A percentile compares a stretch with the other conserved stretches of the same genome.
These are phyloP conservation scores for Papilio xuthus DNA, from an alignment of 1,140 invertebrate species.

Conservation along the genomic window DNA sequence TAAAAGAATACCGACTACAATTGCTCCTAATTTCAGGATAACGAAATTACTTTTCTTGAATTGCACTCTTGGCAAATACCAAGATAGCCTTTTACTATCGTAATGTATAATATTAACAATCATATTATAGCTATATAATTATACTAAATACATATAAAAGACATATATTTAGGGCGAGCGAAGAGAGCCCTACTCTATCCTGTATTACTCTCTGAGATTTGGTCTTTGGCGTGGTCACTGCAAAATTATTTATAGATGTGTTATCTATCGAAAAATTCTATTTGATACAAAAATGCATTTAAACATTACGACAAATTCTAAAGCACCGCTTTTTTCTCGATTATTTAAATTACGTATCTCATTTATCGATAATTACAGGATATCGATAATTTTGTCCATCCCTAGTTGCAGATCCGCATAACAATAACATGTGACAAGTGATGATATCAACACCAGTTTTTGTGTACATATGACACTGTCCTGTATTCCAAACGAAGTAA, in stretches of 20 bases:
- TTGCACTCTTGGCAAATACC: too few relatives aligned
- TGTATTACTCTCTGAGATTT: too few relatives aligned
- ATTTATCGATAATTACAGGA: background rate
- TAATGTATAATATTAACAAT: too few relatives aligned
- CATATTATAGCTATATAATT: background rate
- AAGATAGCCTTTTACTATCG: too few relatives aligned
- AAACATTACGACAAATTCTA: background rate
- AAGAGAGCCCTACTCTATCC: too few relatives aligned
- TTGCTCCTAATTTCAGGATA: background rate
- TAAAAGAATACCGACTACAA: background rate
- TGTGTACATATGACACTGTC: slow-evolving; percentile 5
- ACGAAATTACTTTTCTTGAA: background rate
- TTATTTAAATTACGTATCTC: background rate
- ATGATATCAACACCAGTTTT: slow-evolving; percentile 23
- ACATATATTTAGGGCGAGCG: background rate
- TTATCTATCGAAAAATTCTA: too few relatives aligned
- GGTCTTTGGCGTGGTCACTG: too few relatives aligned
- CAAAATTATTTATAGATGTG: too few relatives aligned
- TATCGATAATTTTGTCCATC: background rate
- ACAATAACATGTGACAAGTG: background rate
- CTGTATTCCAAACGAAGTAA: background rate
- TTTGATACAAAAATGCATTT: too few relatives aligned
- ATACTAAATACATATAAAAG: background rate
- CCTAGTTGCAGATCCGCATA: background rate
- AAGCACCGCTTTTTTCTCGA: background rate